phyloP scores from a whole-genome alignment of 64 coral and sea anemone species.

The Montipora efflorescens region DNA sequence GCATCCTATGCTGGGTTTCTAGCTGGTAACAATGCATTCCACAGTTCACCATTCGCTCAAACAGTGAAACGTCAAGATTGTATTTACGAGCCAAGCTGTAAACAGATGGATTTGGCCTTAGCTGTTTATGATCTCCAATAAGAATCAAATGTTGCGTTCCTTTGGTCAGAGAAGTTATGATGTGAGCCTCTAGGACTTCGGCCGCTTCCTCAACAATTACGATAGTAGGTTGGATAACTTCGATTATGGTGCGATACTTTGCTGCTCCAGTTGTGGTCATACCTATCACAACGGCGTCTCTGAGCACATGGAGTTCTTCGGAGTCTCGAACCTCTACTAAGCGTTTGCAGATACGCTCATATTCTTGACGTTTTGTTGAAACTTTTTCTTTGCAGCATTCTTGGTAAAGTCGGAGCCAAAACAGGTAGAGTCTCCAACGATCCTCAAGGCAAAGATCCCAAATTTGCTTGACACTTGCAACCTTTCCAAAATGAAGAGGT shows the following conservation, averaged over 20 bases:
- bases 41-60: slow-evolving; percentile 91
- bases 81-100: slow-evolving; percentile 73
- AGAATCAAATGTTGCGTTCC: slow-evolving; percentile 85
- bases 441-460: slow-evolving; percentile 12
- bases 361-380: slow-evolving; percentile 29
- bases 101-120: slow-evolving; percentile 86
- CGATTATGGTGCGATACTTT: slow-evolving; percentile 71
- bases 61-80: slow-evolving; percentile 86
- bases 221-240: slow-evolving; percentile 74
- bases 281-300: slow-evolving; percentile 78
- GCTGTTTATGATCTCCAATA: slow-evolving; percentile 93
- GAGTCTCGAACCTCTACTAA: slow-evolving; percentile 41
- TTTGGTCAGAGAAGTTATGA: slow-evolving; percentile 85
- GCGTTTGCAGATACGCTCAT: slow-evolving; percentile 52
- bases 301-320: slow-evolving; percentile 70
- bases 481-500: background rate
- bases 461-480: slow-evolving; percentile 41
- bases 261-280: slow-evolving; percentile 92
- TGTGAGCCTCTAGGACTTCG: slow-evolving; percentile 91
- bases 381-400: slow-evolving; percentile 7
- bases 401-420: slow-evolving; percentile 79
- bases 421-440: slow-evolving; percentile 66
- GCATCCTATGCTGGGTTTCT: slow-evolving; percentile 80
- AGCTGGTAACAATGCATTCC: slow-evolving; percentile 76
- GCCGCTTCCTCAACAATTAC: slow-evolving; percentile 93